Evolutionary conservation across 2,888 invertebrate genomes (phyloP), one percentile per base, ranked within the genome.

Genomic region (Barypeithes pellucidus): DNA sequence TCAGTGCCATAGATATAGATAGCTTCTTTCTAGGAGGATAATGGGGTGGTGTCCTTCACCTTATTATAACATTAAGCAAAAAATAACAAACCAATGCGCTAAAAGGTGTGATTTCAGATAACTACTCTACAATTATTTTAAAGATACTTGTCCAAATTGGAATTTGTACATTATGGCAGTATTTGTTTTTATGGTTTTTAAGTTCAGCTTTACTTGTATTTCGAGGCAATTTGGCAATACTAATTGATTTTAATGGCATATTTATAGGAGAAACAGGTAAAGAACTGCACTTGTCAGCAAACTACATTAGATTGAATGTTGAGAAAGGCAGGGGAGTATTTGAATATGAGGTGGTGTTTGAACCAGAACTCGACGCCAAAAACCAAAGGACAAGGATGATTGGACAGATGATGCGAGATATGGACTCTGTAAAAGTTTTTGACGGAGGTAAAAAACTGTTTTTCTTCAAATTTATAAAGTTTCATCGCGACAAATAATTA

Each of bases 281-380:
- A 1, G 84, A 85, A 0, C 82, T 92, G 0, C 83, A 87, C 0
- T 87, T 92, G 0, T 89, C 90, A 0, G 90, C 91, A 0, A 97
- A 97, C 83, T 96, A 93, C 82, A 90, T 97, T 14, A 86, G 89
- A 36, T 82, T 97, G 0, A 87, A 88, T n/a, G 86, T 92, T 11
- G 89, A 92, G 75, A 88, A 90, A 61, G 91, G 91, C 61, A 90
- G 89, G 78, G 93, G 93, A 0, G 91, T 96, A 0, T 96, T 89
- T 80, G 93, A 95, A 80, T 97, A 97, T 81, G 93, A 94, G 83
- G 95, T 97, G 0, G 87, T 87, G 67, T 97, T 91, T 83, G 83
- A 86, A 3, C 97, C 97, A 0, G 88, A 89, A 0, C 88, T 95
- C 29, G 97, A 97, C 82, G 91, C 92, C 0, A 90, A 88, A 76